Evolutionary conservation across 2,888 invertebrate species (phyloP).

Genomic region (Hesperia comma): DNA sequence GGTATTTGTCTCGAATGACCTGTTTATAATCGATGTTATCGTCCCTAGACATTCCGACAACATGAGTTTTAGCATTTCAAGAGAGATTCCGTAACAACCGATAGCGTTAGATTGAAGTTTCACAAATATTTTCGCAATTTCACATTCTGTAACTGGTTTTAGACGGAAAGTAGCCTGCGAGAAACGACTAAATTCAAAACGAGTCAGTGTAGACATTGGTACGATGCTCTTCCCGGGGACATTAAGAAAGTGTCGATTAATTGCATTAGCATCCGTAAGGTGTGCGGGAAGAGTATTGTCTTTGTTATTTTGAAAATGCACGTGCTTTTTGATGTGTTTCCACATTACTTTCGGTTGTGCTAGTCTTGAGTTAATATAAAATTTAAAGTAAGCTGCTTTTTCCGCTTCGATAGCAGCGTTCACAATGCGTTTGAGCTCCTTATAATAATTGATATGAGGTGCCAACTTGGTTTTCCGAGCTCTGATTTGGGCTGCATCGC

Average conservation of each 20-base stretch:
- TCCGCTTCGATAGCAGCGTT: conserved; percentile 2
- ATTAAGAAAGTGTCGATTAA: not conserved
- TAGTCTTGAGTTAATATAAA: not conserved
- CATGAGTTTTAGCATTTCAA: not conserved
- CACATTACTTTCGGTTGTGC: conserved; percentile 2
- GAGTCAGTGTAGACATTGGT: not conserved
- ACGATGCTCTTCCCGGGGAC: not conserved
- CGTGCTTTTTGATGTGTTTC: not conserved
- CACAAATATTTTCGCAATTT: not conserved
- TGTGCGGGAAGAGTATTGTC: not conserved
- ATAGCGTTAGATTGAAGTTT: not conserved
- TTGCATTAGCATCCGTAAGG: not conserved
- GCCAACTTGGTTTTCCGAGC: conserved; percentile 1
- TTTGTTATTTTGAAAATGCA: not conserved
- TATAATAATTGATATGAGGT: conserved; percentile 16
- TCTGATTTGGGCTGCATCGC: conserved; percentile 13
- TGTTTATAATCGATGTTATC: not conserved
- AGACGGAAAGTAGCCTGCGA: not conserved
- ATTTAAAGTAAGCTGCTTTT: conserved; percentile 17
- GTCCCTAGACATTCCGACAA: not conserved
- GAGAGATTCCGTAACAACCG: not conserved
- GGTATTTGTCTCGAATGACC: not conserved
- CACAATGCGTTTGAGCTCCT: conserved; percentile 3
- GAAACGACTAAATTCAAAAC: conserved; percentile 1
- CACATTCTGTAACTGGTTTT: not conserved